Percentiles rank a stretch among this genome's conserved stretches.
Evolutionary conservation across 2,113 vertebrate genomes (phyloP).

Genomic region (Micromys minutus): DNA sequence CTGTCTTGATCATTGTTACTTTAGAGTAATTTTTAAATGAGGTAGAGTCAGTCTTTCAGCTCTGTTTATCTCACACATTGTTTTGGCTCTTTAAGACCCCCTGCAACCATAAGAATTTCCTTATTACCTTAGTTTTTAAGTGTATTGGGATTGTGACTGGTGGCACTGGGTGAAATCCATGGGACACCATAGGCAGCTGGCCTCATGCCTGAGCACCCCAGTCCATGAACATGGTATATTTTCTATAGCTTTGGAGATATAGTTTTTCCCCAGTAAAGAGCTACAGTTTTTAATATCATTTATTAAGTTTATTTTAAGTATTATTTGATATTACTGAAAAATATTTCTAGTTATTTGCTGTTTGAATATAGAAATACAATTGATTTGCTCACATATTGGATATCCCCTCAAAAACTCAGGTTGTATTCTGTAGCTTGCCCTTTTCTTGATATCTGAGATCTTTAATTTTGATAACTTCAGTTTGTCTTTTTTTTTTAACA

Average conservation of each 20-base stretch:
- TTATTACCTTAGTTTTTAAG: constrained; percentile 11
- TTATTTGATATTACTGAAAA: background rate
- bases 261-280: constrained; percentile 25
- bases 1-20: background rate
- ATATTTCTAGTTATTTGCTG: constrained; percentile 8
- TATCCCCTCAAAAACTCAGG: background rate
- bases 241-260: background rate
- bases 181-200: background rate
- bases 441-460: background rate
- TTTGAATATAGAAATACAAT: background rate
- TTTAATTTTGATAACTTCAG: background rate
- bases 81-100: background rate
- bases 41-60: background rate
- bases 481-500: background rate
- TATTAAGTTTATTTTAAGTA: background rate
- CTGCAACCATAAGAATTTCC: background rate
- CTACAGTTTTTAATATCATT: background rate
- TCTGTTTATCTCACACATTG: background rate
- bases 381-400: background rate
- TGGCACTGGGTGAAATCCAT: background rate
- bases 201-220: background rate
- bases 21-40: constrained; percentile 19
- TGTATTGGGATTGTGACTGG: background rate
- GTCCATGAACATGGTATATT: background rate
- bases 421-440: background rate